phyloP scores from a whole-genome alignment of 2,113 vertebrate species.

The Lepidiolamprologus cunningtoni region DNA sequence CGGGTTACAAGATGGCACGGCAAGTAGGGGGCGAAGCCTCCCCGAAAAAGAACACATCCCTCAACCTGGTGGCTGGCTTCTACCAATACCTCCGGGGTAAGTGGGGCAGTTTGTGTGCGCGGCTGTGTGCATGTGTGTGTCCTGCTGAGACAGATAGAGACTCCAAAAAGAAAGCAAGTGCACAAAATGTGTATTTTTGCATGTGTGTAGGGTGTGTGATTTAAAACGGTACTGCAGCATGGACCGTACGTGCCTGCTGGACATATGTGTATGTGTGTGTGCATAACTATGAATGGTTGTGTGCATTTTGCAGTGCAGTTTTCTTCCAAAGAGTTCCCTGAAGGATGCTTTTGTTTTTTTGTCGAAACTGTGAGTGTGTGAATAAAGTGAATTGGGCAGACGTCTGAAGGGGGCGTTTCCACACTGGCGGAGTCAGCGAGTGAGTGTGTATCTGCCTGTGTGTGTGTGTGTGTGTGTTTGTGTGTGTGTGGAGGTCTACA shows the following conservation, averaged over 20 bases:
- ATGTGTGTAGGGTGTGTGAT: not conserved
- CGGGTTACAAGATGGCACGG: conserved; percentile 65
- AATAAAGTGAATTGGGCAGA: not conserved
- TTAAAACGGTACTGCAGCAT: conserved; percentile 20
- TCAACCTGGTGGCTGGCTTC: conserved; percentile 74
- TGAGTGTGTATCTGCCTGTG: not conserved
- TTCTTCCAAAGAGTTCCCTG: not conserved
- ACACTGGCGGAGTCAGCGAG: not conserved
- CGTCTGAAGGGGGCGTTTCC: conserved; percentile 23
- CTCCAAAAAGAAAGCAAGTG: not conserved
- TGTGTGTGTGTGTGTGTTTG: not conserved
- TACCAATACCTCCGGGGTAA: conserved; percentile 76
- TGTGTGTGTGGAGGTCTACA: conserved; percentile 1
- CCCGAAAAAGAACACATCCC: conserved; percentile 60
- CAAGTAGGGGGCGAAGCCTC: conserved; percentile 54
- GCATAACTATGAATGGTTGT: not conserved
- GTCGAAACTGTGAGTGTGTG: not conserved
- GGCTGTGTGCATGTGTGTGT: not conserved
- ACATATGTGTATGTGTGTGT: not conserved
- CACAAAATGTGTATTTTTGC: not conserved
- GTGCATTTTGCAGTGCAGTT: conserved; percentile 8
- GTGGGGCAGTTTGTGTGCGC: conserved; percentile 44
- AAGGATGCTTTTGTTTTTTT: not conserved
- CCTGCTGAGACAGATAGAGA: not conserved
- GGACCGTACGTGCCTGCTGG: not conserved